Conservation (phyloP, 2,797 vertebrate species). For the Leuciscus waleckii region DNA sequence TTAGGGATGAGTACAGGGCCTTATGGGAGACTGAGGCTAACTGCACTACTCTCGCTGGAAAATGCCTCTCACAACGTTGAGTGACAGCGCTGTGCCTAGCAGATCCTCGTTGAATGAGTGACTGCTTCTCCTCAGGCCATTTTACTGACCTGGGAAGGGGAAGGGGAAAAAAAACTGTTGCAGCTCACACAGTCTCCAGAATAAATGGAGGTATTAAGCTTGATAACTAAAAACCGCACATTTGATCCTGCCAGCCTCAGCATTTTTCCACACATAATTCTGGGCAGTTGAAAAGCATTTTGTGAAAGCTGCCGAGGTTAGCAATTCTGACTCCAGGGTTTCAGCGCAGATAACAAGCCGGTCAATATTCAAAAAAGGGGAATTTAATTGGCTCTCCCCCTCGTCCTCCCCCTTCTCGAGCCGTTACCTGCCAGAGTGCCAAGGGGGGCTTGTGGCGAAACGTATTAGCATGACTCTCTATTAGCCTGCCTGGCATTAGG, state of each 20-base stretch:
- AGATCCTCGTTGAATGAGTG: slow-evolving; percentile 36
- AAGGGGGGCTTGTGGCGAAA: slow-evolving; percentile 48
- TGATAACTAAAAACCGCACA: slow-evolving; percentile 61
- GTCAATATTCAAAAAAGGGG: slow-evolving; percentile 68
- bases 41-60: slow-evolving; percentile 30
- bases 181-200: slow-evolving; percentile 53
- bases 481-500: slow-evolving; percentile 53
- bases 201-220: slow-evolving; percentile 63
- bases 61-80: slow-evolving; percentile 44
- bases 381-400: slow-evolving; percentile 65
- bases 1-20: slow-evolving; percentile 38
- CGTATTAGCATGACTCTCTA: slow-evolving; percentile 58
- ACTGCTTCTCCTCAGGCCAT: slow-evolving; percentile 51
- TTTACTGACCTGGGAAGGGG: slow-evolving; percentile 54
- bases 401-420: slow-evolving; percentile 30
- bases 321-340: slow-evolving; percentile 67
- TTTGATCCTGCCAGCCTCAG: slow-evolving; percentile 69
- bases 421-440: slow-evolving; percentile 57
- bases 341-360: slow-evolving; percentile 62
- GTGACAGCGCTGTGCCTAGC: slow-evolving; percentile 43
- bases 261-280: slow-evolving; percentile 74
- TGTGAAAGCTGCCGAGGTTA: slow-evolving; percentile 75
- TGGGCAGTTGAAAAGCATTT: slow-evolving; percentile 72
- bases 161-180: slow-evolving; percentile 17
- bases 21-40: slow-evolving; percentile 42